Evolutionary conservation across 2,888 invertebrate species (phyloP).

Genomic region (Eupeodes luniger): DNA sequence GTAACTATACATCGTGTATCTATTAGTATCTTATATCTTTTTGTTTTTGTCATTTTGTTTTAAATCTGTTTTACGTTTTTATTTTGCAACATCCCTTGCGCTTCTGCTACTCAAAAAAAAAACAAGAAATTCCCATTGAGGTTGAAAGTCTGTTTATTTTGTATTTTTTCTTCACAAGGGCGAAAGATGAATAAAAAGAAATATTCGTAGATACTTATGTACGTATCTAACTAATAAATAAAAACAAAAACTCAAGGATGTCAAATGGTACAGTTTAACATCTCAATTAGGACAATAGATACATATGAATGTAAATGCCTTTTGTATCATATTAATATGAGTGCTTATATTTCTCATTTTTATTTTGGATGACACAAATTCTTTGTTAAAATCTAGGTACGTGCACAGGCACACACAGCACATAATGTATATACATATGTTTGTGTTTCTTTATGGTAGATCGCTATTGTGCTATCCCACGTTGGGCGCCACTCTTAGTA

Average conservation of each 20-base stretch:
- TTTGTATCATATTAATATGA: conserved; percentile 43
- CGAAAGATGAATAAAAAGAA: neutral
- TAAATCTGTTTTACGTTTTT: neutral
- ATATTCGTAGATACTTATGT: neutral
- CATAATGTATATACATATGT: neutral
- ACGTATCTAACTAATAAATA: conserved; percentile 42
- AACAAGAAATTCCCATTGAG: conserved; percentile 37
- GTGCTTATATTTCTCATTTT: conserved; percentile 22
- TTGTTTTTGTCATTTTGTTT: conserved; percentile 7
- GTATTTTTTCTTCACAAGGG: neutral
- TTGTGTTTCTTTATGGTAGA: conserved; percentile 18
- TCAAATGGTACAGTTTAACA: conserved; percentile 62
- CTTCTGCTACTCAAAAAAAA: conserved; percentile 39
- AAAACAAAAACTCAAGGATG: conserved; percentile 71
- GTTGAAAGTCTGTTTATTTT: conserved; percentile 8
- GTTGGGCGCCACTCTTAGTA: conserved; percentile 58
- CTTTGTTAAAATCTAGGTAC: conserved; percentile 20
- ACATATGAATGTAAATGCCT: neutral
- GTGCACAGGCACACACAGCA: too few species aligned
- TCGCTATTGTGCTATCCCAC: neutral
- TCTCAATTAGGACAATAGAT: conserved; percentile 73
- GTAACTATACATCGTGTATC: conserved; percentile 28
- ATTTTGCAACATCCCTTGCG: conserved; percentile 30
- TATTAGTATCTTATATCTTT: conserved; percentile 25
- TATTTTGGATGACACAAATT: conserved; percentile 55